Evolutionary conservation across 2,113 vertebrate genomes (phyloP), one percentile per base, ranked within the genome.

Genomic region (Entomyzon cyanotis): DNA sequence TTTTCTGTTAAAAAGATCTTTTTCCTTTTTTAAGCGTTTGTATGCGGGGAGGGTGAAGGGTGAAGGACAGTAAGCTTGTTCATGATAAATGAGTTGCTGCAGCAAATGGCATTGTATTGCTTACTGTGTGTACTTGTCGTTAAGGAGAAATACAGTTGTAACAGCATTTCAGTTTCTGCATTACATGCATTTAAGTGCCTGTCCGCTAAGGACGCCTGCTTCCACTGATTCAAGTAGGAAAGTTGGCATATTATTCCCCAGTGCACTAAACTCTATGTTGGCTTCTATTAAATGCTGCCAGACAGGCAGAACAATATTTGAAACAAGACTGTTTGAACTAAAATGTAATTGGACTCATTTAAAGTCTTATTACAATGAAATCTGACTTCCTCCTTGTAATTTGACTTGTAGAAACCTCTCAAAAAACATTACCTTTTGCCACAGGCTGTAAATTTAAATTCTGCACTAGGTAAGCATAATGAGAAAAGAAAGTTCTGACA

Each of bases 401-500:
- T 81, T 92, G 79, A 95, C 82, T 95, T 74, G 94, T 92, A 94
- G 78, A 96, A 96, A 97, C 46, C 67, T 94, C 90, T 95, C 83
- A 90, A 94, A 97, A 95, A 94, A 55, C 71, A 83, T 91, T 95
- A 96, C 75, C 69, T 96, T 97, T 97, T 94, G 93, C 83, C 80
- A 95, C 55, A 80, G 91, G 93, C 86, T 96, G 86, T 87, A 94
- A 78, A 97, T 96, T 97, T 95, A 96, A 95, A 97, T 97, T 97
- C 89, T 95, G 37, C 49, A 65, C 84, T 87, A 96, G 93, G 60
- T 87, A 96, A 91, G 82, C 77, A 67, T 96, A 97, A 95, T 96
- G 71, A 93, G 76, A 95, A 93, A 91, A 91, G 75, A 97, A 97
- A 94, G 56, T 94, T 97, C 80, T 96, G 86, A 95, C 79, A 84